Base-by-base conservation (phyloP, 2,888 invertebrate genomes). In the Poecilus cupreus region DNA sequence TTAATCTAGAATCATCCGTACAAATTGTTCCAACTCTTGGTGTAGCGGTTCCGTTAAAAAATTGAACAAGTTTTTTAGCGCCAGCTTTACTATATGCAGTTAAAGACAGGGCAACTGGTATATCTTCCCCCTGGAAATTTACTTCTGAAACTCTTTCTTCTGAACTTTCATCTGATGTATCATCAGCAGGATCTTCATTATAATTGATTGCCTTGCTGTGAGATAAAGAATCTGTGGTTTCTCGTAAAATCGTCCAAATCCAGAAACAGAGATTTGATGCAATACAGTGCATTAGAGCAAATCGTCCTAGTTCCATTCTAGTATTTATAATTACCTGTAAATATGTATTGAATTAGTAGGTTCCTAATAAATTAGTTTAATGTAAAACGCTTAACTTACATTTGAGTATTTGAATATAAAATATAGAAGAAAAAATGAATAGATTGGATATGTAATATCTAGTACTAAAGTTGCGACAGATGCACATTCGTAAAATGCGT, bases 321-420 rank as follows among this genome's bases (percentile, higher is more conserved):
- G 90, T 88, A 85, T 93, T 92, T 82, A 93, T 92, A 79, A 92
- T 91, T 80, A 93, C 91, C 93, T 93, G 86, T 22, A 87, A 84
- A 32, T 54, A 18, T 18, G 3, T 3, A 16, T 49, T 49, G 8
- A 18, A 18, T 16, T 43, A 43, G 11, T 43, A 8, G 26, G 11
- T 22, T 64, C 4, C 37, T 37, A 0, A 39, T 11, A 18, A 37
- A 8, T 8, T 6, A n/a, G 6, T 18, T 16, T 57, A 64, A n/a
- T 64, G 26, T 64, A n/a, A 64, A 57, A 57, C 4, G 16, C n/a
- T 51, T 51, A 16, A 86, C 88, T 93, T 88, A 96, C 95, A 88
- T 95, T 96, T 2, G 95, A 94, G 88, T 95, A 96, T 87, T 96
- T 95, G 87, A 95, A 96, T 83, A 95, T 93, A 87, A 96, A 95